Evolutionary conservation across 2,797 vertebrate genomes (phyloP), one percentile per base, ranked within the genome.

Genomic region (Periophthalmus magnuspinnatus): DNA sequence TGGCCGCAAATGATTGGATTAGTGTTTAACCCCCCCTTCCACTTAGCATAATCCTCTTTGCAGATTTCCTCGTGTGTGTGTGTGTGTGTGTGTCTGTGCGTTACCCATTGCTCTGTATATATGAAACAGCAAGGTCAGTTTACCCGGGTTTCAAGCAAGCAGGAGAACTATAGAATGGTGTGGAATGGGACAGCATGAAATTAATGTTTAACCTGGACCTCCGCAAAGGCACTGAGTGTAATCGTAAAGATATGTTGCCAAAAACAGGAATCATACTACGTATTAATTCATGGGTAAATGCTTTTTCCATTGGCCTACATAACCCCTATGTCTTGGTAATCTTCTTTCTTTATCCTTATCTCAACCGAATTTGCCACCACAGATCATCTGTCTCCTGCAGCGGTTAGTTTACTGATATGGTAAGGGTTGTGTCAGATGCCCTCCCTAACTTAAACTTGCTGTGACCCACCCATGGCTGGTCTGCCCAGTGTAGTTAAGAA

Each of bases 1-100:
- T 85, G 86, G 85, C 80, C 87, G 83, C 86, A 82, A 91, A 90
- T 90, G 88, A 92, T 92, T 92, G 92, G 93, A 93, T 94, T 94
- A 93, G 86, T 86, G 84, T 86, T 91, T 90, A 85, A 90, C 90
- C 91, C 86, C 87, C 83, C 75, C 77, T 75, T 87, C 76, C 87
- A 89, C 76, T 92, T 89, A 88, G 80, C 84, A 91, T 92, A 93
- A 93, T 93, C 93, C 89, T 90, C 88, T 92, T 90, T 92, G 72
- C 83, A 85, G 84, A 76, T 86, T 81, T 83, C 14, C 65, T 45
- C 76, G 60, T 80, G 50, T 68, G 54, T 70, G 9, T 72, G 73
- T 78, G 47, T 72, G n/a, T n/a, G 38, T 13, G 11, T n/a, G n/a
- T n/a, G n/a, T n/a, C n/a, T n/a, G n/a, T 1, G 47, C 66, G 36